These are phyloP conservation scores for Pandemis cinnamomeana DNA, from an alignment of 2,888 invertebrate genomes.

Conservation along the genomic window DNA sequence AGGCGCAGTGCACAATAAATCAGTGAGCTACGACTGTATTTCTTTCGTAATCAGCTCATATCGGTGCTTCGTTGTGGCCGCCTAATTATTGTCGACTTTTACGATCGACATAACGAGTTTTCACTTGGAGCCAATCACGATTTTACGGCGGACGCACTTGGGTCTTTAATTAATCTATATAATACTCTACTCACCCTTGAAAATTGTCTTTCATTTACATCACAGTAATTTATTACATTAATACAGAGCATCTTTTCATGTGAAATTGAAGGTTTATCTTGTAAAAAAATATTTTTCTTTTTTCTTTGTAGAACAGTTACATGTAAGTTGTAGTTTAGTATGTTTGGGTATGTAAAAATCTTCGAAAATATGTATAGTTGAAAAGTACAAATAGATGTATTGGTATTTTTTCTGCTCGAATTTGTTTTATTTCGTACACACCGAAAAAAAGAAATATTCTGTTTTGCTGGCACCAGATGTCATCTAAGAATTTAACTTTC, in stretches of 20 bases:
- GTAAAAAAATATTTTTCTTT: no score
- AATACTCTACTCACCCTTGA: conserved; percentile 36
- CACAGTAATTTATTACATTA: conserved; percentile 7
- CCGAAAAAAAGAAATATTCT: neutral
- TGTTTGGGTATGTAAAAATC: no score
- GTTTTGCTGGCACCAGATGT: neutral
- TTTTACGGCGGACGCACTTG: conserved; percentile 75
- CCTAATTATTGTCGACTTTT: conserved; percentile 84
- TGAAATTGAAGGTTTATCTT: no score
- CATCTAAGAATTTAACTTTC: conserved; percentile 68
- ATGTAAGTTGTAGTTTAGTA: no score
- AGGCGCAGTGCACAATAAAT: conserved; percentile 72
- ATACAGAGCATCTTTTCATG: no score
- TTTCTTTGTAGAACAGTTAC: no score
- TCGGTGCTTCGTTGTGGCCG: conserved; percentile 78
- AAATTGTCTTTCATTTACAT: conserved; percentile 22
- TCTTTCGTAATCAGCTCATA: conserved; percentile 84
- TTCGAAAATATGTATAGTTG: no score
- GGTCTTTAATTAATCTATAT: conserved; percentile 72
- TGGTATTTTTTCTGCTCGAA: neutral
- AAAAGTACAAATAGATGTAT: no score
- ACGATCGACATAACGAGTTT: conserved; percentile 82
- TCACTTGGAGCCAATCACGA: conserved; percentile 83
- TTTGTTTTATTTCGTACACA: neutral
- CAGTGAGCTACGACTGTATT: conserved; percentile 81